Percentiles rank a stretch among this genome's conserved stretches.
Conservation (phyloP, 2,888 invertebrate genomes). For the Aplocera efformata region DNA sequence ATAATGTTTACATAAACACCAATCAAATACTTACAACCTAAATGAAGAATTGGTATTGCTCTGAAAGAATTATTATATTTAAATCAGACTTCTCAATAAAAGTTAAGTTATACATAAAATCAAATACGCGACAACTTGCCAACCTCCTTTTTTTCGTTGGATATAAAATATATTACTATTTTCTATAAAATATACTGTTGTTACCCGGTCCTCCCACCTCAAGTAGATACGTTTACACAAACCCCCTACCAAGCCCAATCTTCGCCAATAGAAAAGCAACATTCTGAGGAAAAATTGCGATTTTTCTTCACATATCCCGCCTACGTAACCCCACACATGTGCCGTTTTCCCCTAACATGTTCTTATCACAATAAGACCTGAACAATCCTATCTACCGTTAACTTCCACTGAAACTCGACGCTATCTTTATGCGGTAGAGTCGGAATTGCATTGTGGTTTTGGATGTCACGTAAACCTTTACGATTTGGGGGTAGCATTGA, state of each 20-base stretch:
- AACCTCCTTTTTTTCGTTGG: too few relatives aligned
- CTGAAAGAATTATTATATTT: too few relatives aligned
- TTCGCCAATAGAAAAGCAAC: constrained; percentile 54
- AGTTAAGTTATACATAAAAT: too few relatives aligned
- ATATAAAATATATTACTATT: too few relatives aligned
- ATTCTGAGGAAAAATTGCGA: constrained; percentile 44
- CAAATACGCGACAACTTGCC: too few relatives aligned
- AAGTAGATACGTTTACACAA: not conserved
- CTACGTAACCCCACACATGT: constrained; percentile 30
- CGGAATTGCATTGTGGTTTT: not conserved
- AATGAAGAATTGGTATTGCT: too few relatives aligned
- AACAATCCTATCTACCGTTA: constrained; percentile 2
- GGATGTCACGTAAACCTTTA: not conserved
- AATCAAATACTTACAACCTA: too few relatives aligned
- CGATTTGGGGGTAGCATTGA: constrained; percentile 2
- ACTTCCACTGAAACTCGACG: not conserved
- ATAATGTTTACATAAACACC: too few relatives aligned
- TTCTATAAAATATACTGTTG: too few relatives aligned
- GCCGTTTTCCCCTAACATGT: constrained; percentile 32
- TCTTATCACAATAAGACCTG: constrained; percentile 2
- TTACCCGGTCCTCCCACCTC: too few relatives aligned
- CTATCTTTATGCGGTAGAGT: not conserved
- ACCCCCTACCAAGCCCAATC: constrained; percentile 18
- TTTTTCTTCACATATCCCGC: constrained; percentile 52
- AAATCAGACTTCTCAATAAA: too few relatives aligned